Base-by-base conservation (phyloP, 2,888 invertebrate genomes). In the Papilio protenor region DNA sequence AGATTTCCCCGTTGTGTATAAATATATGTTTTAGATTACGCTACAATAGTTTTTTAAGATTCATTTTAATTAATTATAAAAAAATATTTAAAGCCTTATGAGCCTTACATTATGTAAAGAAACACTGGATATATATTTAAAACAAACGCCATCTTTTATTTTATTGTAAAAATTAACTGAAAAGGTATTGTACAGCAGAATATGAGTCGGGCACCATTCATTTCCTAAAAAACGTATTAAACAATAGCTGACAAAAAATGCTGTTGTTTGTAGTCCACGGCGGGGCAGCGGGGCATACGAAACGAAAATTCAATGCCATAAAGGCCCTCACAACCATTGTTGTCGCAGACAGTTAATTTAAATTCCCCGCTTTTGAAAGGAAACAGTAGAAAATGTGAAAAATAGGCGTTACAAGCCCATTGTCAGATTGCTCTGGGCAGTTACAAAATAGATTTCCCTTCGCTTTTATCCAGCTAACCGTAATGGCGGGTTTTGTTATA, bases 321-420 rank as follows among this genome's bases (percentile, higher is more conserved):
- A 78, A 78, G 75, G 61, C 77, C 77, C 77, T 75, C 75, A 61
- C 61, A 78, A 75, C 77, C 93, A 94, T 94, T 93, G 92, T 93
- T 92, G 93, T 92, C 91, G 91, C 92, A 91, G 92, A 93, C 93
- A 94, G 94, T 94, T 94, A 93, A 94, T 94, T 94, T 94, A 92
- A 93, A 94, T 94, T 94, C 93, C 88, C 88, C 85, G 88, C 90
- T 91, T 90, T 92, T 92, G 92, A 93, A 92, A 91, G 91, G 88
- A 90, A 92, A 93, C 93, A 90, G 93, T 93, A 90, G 92, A 93
- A 93, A 94, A 93, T 94, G 93, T 93, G 93, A 93, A 93, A 78
- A 78, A 78, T 78, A 75, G 71, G 75, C 55, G 75, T 93, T 92
- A 92, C 92, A 90, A 90, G 89, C 87, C 91, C 87, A 93, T 93